A percentile compares a stretch with the other conserved stretches of the same genome.
These are phyloP conservation scores for Neoscelio sp. DNA, from an alignment of 2,888 invertebrate species.

Conservation along the genomic window DNA sequence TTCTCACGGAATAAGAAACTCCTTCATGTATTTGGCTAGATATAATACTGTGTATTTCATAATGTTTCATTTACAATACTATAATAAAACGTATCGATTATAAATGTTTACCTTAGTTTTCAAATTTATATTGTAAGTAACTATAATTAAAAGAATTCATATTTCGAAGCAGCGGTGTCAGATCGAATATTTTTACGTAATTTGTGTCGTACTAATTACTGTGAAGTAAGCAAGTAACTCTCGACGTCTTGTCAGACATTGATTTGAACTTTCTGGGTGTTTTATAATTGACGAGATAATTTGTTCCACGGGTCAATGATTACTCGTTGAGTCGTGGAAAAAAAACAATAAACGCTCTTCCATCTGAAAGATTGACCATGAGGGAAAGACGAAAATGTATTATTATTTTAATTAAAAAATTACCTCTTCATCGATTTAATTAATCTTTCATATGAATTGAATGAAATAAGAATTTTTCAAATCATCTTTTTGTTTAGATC, in stretches of 20 bases:
- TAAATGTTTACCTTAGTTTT: too few relatives aligned
- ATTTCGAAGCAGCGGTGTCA: constrained; percentile 8
- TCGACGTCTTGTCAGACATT: constrained; percentile 14
- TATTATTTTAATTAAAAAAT: not conserved
- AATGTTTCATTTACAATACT: too few relatives aligned
- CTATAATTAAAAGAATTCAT: too few relatives aligned
- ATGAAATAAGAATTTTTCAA: too few relatives aligned
- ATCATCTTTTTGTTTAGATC: too few relatives aligned
- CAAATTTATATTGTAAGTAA: too few relatives aligned
- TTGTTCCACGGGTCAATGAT: constrained; percentile 44
- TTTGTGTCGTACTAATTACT: constrained; percentile 30
- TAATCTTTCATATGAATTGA: not conserved
- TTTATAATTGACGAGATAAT: constrained; percentile 59
- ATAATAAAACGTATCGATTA: too few relatives aligned
- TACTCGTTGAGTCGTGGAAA: constrained; percentile 27
- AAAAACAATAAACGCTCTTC: constrained; percentile 6
- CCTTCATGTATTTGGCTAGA: too few relatives aligned
- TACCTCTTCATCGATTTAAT: too few relatives aligned
- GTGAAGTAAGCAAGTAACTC: constrained; percentile 11
- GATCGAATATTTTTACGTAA: constrained; percentile 16
- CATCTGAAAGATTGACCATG: constrained; percentile 16
- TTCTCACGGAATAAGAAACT: too few relatives aligned
- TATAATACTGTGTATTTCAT: too few relatives aligned
- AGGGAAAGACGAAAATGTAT: not conserved
- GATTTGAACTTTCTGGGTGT: constrained; percentile 37